These are phyloP conservation scores for Hormiphora californensis DNA, from an alignment of 37 sponge, comb jelly and placozoan species.

Conservation along the genomic window DNA sequence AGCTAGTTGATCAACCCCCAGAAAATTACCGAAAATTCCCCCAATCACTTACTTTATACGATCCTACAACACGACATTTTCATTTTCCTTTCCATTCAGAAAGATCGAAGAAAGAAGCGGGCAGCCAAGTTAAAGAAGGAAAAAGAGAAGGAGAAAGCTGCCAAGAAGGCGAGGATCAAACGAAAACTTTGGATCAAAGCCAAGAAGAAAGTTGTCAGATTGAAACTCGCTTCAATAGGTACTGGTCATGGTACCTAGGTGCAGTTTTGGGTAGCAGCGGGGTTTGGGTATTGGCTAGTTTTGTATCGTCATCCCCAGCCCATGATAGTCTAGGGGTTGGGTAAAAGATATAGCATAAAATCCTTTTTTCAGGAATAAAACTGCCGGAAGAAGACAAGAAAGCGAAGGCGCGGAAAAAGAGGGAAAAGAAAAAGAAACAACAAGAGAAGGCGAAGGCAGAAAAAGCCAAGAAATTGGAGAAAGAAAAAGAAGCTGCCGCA, in stretches of 20 bases:
- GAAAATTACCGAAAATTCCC: not conserved
- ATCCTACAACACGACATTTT: too few relatives aligned
- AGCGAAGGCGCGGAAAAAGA: not conserved
- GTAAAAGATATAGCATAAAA: not conserved
- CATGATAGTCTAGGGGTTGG: not conserved
- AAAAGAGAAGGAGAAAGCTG: not conserved
- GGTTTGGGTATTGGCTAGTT: too few relatives aligned
- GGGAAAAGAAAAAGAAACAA: not conserved
- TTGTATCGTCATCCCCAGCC: too few relatives aligned
- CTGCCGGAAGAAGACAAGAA: constrained; percentile 1
- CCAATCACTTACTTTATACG: not conserved
- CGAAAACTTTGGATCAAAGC: not conserved
- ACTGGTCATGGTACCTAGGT: not conserved
- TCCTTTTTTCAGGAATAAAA: not conserved
- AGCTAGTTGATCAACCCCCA: not conserved
- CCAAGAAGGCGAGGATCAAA: not conserved
- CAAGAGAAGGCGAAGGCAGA: not conserved
- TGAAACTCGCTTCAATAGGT: not conserved
- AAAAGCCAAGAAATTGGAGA: too few relatives aligned
- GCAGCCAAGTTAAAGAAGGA: not conserved
- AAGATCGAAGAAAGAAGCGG: constrained; percentile 7
- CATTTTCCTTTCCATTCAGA: too few relatives aligned
- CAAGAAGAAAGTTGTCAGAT: not conserved
- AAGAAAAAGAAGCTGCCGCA: too few relatives aligned
- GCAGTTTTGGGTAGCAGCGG: too few relatives aligned